A percentile compares a stretch with the other conserved stretches of the same genome.
phyloP scores from a whole-genome alignment of 2,888 invertebrate genomes.

The Drosophila borborema region DNA sequence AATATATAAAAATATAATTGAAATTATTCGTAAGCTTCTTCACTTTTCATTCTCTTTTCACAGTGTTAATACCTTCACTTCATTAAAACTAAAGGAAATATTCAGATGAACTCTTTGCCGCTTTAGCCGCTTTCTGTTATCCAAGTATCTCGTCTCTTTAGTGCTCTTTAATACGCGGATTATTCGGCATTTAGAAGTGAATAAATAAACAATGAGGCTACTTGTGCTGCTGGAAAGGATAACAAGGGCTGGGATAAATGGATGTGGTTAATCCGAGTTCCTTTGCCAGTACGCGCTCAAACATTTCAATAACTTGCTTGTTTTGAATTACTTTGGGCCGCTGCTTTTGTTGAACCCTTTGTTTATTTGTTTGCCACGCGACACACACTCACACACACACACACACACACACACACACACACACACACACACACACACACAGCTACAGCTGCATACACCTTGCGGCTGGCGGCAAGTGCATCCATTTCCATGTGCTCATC shows the following conservation, averaged over 20 bases:
- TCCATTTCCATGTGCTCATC: conserved; percentile 29
- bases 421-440: conserved; percentile 23
- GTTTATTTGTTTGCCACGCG: conserved; percentile 69
- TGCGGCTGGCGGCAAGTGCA: conserved; percentile 75
- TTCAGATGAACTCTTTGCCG: background rate
- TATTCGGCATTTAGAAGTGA: conserved; percentile 54
- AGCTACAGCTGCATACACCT: conserved; percentile 60
- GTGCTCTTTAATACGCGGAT: conserved; percentile 31
- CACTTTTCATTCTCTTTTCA: background rate
- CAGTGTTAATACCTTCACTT: background rate
- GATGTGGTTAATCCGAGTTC: conserved; percentile 37
- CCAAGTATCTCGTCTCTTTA: conserved; percentile 12
- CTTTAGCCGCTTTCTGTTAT: background rate
- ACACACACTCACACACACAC: conserved; percentile 35
- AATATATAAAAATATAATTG: background rate
- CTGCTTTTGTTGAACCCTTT: conserved; percentile 78
- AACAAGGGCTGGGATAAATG: conserved; percentile 41
- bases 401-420: conserved; percentile 23
- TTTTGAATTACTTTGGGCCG: conserved; percentile 79
- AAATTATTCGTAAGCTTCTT: background rate
- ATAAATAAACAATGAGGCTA: conserved; percentile 54
- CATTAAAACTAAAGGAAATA: background rate
- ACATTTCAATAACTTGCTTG: conserved; percentile 60
- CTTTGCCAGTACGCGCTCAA: conserved; percentile 44
- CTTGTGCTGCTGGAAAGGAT: conserved; percentile 26